Conservation (phyloP, 2,888 invertebrate species). For the Scaptodrosophila latifasciaeformis region DNA sequence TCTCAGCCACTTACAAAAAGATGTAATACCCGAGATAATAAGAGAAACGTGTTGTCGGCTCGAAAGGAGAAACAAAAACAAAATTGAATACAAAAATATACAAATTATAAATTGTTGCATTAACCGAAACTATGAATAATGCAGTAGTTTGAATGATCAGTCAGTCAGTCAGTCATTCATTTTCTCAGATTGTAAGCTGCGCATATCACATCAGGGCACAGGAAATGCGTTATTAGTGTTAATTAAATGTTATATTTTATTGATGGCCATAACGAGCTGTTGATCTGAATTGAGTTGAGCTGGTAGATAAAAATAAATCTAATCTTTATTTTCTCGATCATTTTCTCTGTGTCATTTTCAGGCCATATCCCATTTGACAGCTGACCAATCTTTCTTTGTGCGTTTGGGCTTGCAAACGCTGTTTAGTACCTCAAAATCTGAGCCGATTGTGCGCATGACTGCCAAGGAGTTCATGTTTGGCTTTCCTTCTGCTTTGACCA, state of each 20-base stretch:
- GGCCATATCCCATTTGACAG: constrained; percentile 88
- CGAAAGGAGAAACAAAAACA: too few species aligned
- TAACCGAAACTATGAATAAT: constrained; percentile 41
- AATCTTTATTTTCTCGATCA: background rate
- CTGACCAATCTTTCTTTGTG: constrained; percentile 80
- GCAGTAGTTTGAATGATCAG: constrained; percentile 21
- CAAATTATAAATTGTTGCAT: background rate
- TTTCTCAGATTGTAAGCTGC: constrained; percentile 11
- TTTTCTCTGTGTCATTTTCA: constrained; percentile 73
- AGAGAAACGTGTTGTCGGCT: too few species aligned
- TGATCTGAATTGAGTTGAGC: constrained; percentile 8
- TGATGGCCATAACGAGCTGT: constrained; percentile 24
- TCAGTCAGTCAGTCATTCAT: constrained; percentile 17
- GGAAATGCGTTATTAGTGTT: constrained; percentile 43
- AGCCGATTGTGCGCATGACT: constrained; percentile 86
- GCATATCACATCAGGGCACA: constrained; percentile 18
- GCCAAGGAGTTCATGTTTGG: constrained; percentile 94
- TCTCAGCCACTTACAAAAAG: too few species aligned
- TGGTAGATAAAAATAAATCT: background rate
- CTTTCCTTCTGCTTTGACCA: constrained; percentile 86
- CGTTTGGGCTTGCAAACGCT: constrained; percentile 83
- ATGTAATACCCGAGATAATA: too few species aligned
- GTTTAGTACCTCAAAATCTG: constrained; percentile 80
- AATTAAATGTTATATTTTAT: constrained; percentile 32
- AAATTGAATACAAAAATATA: too few species aligned